Percentiles rank a stretch among this genome's conserved stretches.
Conservation (phyloP, 1,140 invertebrate species). For the Procambarus virginalis region DNA sequence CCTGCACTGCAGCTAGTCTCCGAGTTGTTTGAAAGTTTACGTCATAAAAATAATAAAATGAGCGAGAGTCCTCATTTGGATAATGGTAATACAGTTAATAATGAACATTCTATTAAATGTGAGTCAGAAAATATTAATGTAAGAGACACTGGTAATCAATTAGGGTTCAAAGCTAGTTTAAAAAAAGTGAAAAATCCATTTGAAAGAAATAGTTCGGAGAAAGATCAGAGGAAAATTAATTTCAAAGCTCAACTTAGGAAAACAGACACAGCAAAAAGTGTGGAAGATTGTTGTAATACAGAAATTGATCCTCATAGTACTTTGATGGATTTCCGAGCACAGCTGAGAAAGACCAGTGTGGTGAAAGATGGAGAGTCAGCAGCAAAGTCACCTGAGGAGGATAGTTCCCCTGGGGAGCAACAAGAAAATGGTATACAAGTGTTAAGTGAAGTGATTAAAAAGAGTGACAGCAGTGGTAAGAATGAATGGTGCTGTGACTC, state of each 20-base stretch:
- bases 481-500: slow-evolving; percentile 27
- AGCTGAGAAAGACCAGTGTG: slow-evolving; percentile 85
- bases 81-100: slow-evolving; percentile 70
- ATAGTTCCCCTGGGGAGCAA: slow-evolving; percentile 71
- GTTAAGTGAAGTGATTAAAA: slow-evolving; percentile 75
- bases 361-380: slow-evolving; percentile 38
- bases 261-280: slow-evolving; percentile 73
- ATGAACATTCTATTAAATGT: slow-evolving; percentile 71
- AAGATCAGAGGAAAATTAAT: slow-evolving; percentile 75
- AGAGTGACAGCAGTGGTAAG: slow-evolving; percentile 72
- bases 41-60: slow-evolving; percentile 71
- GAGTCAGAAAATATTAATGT: slow-evolving; percentile 53
- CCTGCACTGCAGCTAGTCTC: slow-evolving; percentile 86
- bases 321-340: slow-evolving; percentile 85
- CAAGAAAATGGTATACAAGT: slow-evolving; percentile 72
- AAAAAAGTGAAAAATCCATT: slow-evolving; percentile 64
- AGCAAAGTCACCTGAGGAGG: slow-evolving; percentile 38
- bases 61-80: slow-evolving; percentile 69
- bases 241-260: slow-evolving; percentile 77
- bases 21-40: slow-evolving; percentile 78
- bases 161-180: slow-evolving; percentile 62
- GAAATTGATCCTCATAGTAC: slow-evolving; percentile 71
- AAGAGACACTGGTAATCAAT: slow-evolving; percentile 50
- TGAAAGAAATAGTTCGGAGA: slow-evolving; percentile 62
- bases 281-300: slow-evolving; percentile 76